Conservation (phyloP, 2,888 invertebrate species). For the Rosalia funebris region DNA sequence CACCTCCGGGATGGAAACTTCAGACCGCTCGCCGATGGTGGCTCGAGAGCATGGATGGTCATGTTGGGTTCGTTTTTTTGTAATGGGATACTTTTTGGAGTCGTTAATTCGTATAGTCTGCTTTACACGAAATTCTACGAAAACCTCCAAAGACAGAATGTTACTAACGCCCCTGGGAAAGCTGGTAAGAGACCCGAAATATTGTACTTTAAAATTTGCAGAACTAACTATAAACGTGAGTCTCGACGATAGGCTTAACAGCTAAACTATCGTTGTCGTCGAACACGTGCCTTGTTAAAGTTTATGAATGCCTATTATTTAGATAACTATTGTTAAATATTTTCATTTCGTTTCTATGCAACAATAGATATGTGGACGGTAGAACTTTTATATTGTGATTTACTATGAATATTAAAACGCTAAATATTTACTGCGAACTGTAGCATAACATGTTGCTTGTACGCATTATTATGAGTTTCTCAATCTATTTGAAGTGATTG, state of each 20-base stretch:
- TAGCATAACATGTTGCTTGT: no score
- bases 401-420: conserved; percentile 10
- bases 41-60: conserved; percentile 81
- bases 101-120: conserved; percentile 89
- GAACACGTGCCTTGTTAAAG: conserved; percentile 16
- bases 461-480: no score
- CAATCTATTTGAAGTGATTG: no score
- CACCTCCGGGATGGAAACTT: background rate
- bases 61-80: conserved; percentile 87
- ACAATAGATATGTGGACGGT: background rate
- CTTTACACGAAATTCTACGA: conserved; percentile 77
- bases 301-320: conserved; percentile 15
- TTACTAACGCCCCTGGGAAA: conserved; percentile 71
- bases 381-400: background rate
- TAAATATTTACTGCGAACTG: background rate
- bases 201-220: background rate
- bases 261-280: background rate
- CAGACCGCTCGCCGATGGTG: conserved; percentile 76
- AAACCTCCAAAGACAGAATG: conserved; percentile 71
- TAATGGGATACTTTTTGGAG: conserved; percentile 90
- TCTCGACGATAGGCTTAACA: background rate
- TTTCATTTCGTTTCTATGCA: conserved; percentile 7
- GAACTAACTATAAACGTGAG: background rate
- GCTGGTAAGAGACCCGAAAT: conserved; percentile 20
- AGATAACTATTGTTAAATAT: conserved; percentile 7